Conservation (phyloP, 2,888 invertebrate species). For the Lissonota sp. region DNA sequence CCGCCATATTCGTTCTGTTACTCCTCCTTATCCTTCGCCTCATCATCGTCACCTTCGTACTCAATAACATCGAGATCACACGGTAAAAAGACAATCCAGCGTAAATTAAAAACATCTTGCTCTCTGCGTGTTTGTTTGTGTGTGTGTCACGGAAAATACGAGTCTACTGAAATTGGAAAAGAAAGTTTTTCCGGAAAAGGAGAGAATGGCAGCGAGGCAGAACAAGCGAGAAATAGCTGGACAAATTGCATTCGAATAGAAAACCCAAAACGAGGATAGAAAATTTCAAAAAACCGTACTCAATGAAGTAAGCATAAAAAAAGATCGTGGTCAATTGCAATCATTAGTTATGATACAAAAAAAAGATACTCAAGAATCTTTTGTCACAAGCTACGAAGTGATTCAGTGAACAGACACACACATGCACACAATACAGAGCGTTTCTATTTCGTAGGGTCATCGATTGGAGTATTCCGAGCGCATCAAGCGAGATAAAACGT, state of each 20-base stretch:
- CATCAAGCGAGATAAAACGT: conserved; percentile 65
- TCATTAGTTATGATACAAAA: too few species aligned
- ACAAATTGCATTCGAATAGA: not conserved
- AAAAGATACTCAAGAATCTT: too few species aligned
- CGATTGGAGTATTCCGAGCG: conserved; percentile 51
- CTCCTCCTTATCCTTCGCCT: conserved; percentile 20
- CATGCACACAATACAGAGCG: conserved; percentile 41
- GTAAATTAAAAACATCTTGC: too few species aligned
- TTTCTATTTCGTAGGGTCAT: conserved; percentile 61
- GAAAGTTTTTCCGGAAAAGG: conserved; percentile 57
- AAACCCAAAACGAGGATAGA: not conserved
- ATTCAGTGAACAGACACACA: conserved; percentile 23
- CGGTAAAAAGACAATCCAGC: too few species aligned
- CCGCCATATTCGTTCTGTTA: conserved; percentile 27
- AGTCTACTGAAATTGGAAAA: conserved; percentile 46
- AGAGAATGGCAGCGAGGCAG: conserved; percentile 46
- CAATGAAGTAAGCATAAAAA: not conserved
- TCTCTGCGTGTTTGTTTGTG: too few species aligned
- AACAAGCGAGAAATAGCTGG: not conserved
- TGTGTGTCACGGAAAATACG: not conserved
- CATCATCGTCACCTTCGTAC: conserved; percentile 45
- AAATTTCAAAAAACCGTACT: not conserved
- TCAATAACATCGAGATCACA: conserved; percentile 10
- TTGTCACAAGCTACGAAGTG: conserved; percentile 19
- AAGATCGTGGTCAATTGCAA: not conserved